Base-by-base conservation (phyloP, 1,140 invertebrate species). In the Drosophila seguyi region DNA sequence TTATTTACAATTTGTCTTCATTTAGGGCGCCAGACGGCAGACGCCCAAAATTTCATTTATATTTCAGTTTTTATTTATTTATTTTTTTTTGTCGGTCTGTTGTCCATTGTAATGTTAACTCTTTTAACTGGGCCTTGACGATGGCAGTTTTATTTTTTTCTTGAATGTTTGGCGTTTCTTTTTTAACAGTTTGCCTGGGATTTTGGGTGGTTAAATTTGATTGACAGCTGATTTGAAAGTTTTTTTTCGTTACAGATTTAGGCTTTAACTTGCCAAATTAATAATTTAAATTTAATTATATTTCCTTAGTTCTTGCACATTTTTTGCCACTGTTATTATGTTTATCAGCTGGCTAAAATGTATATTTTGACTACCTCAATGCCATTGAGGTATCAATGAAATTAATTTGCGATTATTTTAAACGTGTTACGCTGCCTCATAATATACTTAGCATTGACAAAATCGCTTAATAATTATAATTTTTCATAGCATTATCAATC, bases 1-100 rank as follows among this genome's bases (percentile, higher is more conserved):
- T 87, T 88, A 87, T 87, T 87, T 88, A 84, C 84, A 87, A 87
- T 87, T 88, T 88, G 84, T 88, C 85, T 87, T 80, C 80, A 87
- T 87, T 87, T 88, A 73, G 84, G 84, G 84, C 83, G 80, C 68
- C 61, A 57, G 59, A 72, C 65, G n/a, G 45, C 79, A 76, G 45
- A 60, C 52, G 59, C 56, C 55, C 44, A 59, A 61, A 44, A 58
- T 56, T 71, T 56, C 56, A 58, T 72, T 59, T 59, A 52, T 67
- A 67, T 53, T 72, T 41, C 25, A 45, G 10, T 72, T 27, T 36
- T 61, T 53, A 34, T 34, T 34, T 34, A 11, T n/a, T n/a, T n/a
- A n/a, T n/a, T n/a, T 52, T 60, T 56, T 60, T 39, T 55, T 44
- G 75, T 55, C 47, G 48, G 27, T 29, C 48, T 36, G 31, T 36